Evolutionary conservation across 2,797 vertebrate species (phyloP).

Genomic region (Pelodytes ibericus): DNA sequence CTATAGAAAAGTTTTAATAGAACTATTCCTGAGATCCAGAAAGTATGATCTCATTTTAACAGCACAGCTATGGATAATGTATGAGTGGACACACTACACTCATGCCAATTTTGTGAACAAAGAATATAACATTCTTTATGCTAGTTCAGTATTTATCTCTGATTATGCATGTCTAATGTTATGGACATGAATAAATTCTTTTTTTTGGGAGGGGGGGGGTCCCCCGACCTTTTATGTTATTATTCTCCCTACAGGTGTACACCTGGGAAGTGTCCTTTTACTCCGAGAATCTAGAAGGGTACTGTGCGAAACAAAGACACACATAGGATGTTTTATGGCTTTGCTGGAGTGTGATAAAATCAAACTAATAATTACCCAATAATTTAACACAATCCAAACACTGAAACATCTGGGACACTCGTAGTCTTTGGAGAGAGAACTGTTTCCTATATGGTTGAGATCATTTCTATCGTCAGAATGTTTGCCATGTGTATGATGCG

Average conservation of each 20-base stretch:
- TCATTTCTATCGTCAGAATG: slow-evolving; percentile 62
- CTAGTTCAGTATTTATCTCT: slow-evolving; percentile 8
- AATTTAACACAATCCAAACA: slow-evolving; percentile 36
- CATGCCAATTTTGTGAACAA: too few relatives aligned
- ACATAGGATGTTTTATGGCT: slow-evolving; percentile 36
- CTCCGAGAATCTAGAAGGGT: slow-evolving; percentile 7
- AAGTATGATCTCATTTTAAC: too few relatives aligned
- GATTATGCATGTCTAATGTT: slow-evolving; percentile 36
- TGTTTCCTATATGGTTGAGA: slow-evolving; percentile 64
- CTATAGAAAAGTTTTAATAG: too few relatives aligned
- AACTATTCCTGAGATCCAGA: too few relatives aligned
- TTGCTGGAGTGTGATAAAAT: slow-evolving; percentile 34
- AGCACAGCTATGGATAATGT: too few relatives aligned
- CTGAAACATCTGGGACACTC: slow-evolving; percentile 23
- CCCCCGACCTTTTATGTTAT: slow-evolving; percentile 25
- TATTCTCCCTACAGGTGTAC: slow-evolving; percentile 31
- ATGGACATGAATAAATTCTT: not conserved
- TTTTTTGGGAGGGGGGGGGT: slow-evolving; percentile 13
- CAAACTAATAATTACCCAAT: slow-evolving; percentile 51
- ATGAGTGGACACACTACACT: too few relatives aligned
- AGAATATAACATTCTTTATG: not conserved
- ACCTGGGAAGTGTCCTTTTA: slow-evolving; percentile 52
- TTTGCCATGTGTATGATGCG: slow-evolving; percentile 69
- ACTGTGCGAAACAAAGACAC: slow-evolving; percentile 38
- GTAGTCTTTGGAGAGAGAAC: slow-evolving; percentile 57